These are phyloP conservation scores for Caenorhabditis sp. DNA, from an alignment of 2,888 invertebrate genomes.

Conservation along the genomic window DNA sequence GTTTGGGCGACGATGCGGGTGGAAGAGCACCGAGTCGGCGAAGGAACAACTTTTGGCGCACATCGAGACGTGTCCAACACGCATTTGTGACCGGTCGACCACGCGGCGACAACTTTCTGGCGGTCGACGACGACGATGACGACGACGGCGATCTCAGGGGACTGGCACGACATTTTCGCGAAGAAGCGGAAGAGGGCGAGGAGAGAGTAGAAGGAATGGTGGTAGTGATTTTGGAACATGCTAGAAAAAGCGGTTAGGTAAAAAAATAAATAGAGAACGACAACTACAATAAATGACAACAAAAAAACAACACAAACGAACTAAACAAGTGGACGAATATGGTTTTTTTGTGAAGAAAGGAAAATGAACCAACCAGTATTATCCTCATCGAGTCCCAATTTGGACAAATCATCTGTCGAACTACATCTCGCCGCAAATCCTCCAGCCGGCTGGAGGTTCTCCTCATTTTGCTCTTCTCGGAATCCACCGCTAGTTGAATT, in stretches of 20 bases:
- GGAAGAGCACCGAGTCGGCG: constrained; percentile 33
- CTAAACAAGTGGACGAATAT: neutral
- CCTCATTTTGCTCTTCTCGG: constrained; percentile 1
- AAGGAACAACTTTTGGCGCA: constrained; percentile 29
- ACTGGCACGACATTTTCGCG: neutral
- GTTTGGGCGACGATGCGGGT: constrained; percentile 8
- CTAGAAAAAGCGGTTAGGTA: constrained; percentile 10
- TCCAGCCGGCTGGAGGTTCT: neutral
- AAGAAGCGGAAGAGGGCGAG: neutral
- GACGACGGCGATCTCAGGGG: neutral
- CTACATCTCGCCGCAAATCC: constrained; percentile 43
- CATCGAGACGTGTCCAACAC: constrained; percentile 12
- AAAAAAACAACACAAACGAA: neutral
- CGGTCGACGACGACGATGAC: neutral
- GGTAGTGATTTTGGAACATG: neutral
- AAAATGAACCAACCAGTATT: constrained; percentile 17
- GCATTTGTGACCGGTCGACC: constrained; percentile 22
- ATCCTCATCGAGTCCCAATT: constrained; percentile 35
- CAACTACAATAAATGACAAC: neutral
- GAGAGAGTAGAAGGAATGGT: neutral
- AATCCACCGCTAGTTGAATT: neutral
- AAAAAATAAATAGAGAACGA: too few species aligned
- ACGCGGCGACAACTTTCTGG: constrained; percentile 11
- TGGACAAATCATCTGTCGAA: constrained; percentile 44
- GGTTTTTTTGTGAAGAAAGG: neutral